Conservation (phyloP, 2,113 vertebrate species). For the Pontoporia blainvillei region DNA sequence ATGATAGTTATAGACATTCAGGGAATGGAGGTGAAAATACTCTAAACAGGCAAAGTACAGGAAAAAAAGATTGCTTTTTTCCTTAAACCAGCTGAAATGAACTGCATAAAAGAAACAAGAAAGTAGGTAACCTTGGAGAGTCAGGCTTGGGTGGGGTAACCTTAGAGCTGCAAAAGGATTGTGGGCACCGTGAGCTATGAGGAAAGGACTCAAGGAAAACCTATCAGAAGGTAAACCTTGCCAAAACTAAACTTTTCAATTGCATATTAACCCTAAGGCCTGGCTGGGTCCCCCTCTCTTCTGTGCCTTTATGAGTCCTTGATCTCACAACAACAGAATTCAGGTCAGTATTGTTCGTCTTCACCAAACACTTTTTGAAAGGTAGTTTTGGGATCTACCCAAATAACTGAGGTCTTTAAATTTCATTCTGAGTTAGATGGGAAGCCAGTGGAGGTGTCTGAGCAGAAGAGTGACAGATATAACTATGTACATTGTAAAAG, state of each 20-base stretch:
- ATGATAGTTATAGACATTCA: not conserved
- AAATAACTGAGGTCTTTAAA: not conserved
- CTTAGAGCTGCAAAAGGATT: not conserved
- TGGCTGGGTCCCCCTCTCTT: not conserved
- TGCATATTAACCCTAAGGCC: not conserved
- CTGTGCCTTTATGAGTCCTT: not conserved
- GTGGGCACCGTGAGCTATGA: not conserved
- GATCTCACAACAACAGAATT: not conserved
- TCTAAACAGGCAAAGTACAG: not conserved
- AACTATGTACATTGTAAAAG: not conserved
- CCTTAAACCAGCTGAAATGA: not conserved
- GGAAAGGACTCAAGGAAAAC: not conserved
- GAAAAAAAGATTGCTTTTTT: not conserved
- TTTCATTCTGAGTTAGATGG: not conserved
- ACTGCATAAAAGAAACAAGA: not conserved
- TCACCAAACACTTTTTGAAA: not conserved
- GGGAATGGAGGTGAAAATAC: not conserved
- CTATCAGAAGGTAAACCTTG: not conserved
- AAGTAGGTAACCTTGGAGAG: not conserved
- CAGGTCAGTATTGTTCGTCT: not conserved
- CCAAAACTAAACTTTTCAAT: not conserved
- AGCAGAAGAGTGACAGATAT: not conserved
- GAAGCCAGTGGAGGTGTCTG: not conserved
- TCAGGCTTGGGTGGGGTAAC: too few species aligned
- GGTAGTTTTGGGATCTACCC: not conserved